These are phyloP conservation scores for Oligia fasciuncula DNA, from an alignment of 2,888 invertebrate genomes.

Conservation along the genomic window DNA sequence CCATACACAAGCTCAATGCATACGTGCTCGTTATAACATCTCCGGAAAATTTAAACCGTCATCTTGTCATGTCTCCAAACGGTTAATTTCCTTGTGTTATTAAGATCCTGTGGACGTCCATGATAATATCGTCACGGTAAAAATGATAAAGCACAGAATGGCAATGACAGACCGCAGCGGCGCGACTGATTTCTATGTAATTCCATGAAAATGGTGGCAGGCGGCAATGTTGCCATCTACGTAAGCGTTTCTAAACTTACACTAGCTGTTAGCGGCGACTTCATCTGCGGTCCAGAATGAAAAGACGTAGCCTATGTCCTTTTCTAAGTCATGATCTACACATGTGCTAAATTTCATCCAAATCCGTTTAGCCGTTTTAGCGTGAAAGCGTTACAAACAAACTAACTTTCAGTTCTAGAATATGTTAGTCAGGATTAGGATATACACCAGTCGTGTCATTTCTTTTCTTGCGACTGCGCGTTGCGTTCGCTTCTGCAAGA, in stretches of 20 bases:
- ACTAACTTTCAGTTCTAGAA: too few species aligned
- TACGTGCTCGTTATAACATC: neutral
- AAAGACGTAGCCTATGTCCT: too few species aligned
- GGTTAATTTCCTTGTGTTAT: neutral
- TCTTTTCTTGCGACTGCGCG: neutral
- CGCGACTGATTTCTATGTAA: neutral
- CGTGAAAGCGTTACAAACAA: too few species aligned
- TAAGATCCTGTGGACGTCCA: neutral
- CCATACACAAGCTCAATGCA: too few species aligned
- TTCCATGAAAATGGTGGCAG: neutral
- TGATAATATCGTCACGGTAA: neutral
- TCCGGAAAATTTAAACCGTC: neutral
- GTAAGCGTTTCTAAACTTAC: neutral
- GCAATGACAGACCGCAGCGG: neutral
- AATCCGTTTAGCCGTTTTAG: too few species aligned
- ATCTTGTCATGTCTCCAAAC: neutral
- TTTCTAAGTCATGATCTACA: too few species aligned
- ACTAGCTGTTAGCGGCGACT: too few species aligned
- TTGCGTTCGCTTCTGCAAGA: neutral
- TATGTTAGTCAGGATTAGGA: too few species aligned
- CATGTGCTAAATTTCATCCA: too few species aligned
- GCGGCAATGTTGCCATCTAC: neutral
- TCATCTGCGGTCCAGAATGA: too few species aligned
- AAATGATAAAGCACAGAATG: neutral
- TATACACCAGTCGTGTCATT: neutral